phyloP scores from a whole-genome alignment of 2,888 invertebrate genomes.

The Drosophila atripex region DNA sequence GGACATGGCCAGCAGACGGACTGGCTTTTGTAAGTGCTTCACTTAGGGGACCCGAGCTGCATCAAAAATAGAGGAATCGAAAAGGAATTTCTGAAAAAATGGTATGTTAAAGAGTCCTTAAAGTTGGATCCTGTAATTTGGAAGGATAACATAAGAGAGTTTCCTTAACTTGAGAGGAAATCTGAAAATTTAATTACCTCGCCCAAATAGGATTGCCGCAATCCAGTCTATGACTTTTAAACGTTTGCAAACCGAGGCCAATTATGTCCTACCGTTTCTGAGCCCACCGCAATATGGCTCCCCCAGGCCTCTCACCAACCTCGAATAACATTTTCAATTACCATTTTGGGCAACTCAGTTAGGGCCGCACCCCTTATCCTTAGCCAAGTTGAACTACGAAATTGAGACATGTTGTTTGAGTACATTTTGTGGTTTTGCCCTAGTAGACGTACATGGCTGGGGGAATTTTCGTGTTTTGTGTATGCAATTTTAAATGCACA shows the following conservation, averaged over 20 bases:
- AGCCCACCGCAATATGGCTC: slow-evolving; percentile 19
- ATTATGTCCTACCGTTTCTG: slow-evolving; percentile 31
- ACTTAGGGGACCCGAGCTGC: slow-evolving; percentile 12
- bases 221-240: slow-evolving; percentile 30
- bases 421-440: slow-evolving; percentile 67
- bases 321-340: slow-evolving; percentile 37
- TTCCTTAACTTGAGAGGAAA: neutral
- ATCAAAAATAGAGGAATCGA: slow-evolving; percentile 9
- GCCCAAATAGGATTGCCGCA: slow-evolving; percentile 8
- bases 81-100: slow-evolving; percentile 15
- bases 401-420: slow-evolving; percentile 71
- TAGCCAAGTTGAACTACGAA: slow-evolving; percentile 54
- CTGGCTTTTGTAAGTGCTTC: slow-evolving; percentile 42
- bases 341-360: slow-evolving; percentile 32
- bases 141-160: neutral
- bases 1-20: slow-evolving; percentile 48
- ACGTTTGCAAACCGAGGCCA: slow-evolving; percentile 32
- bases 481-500: slow-evolving; percentile 54
- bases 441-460: slow-evolving; percentile 15
- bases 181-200: neutral
- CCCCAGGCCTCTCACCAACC: slow-evolving; percentile 18
- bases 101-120: neutral
- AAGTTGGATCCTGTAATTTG: neutral
- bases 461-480: slow-evolving; percentile 46
- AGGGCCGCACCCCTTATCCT: slow-evolving; percentile 4